Evolutionary conservation across 37 sponge, comb jelly and placozoan genomes (phyloP), one percentile per base, ranked within the genome.

Genomic region (Halisarca cf. caerulea): DNA sequence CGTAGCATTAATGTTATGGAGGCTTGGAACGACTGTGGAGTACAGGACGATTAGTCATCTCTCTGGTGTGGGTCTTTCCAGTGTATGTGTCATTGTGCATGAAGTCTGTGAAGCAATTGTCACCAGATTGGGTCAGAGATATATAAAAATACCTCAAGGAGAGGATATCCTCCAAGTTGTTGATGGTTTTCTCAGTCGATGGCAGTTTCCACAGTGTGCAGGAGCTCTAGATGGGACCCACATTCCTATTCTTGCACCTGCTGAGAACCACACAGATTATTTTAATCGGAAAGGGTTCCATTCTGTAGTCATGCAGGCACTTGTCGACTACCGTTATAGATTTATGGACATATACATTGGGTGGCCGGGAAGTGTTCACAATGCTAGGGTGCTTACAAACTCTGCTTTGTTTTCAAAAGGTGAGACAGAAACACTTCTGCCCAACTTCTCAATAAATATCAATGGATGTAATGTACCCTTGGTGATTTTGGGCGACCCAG

Each of bases 381-480:
- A 83, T 41, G 84, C 84, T 41, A n/a, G 72, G 42, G 84, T 83
- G 40, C 70, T 83, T 71, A 25, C 6, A 17, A 83, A 83, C 71
- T 83, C 84, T 18, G 34, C 72, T 25, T 43, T 83, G 21, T 83
- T 70, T 71, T 28, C 20, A 15, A 83, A 83, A 40, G 69, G 58
- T 20, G 35, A 23, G 3, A 3, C 37, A 3, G 84, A 73, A 6
- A 83, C 39, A 0, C 79, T 85, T 78, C 60, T 85, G 30, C 86
- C 86, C 28, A 1, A 35, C 42, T 78, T 59, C 79, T 59, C 28
- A 34, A 11, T 8, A 7, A 53, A 53, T 20, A 58, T 85, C 14
- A 14, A 41, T 78, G 79, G 58, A 24, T 27, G 5, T n/a, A 30
- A 78, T 35, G 61, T 85, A 37, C 86, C 73, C 27, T 83, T 83